phyloP scores from a whole-genome alignment of 2,888 invertebrate genomes.

The Heteromurus nitidus region DNA sequence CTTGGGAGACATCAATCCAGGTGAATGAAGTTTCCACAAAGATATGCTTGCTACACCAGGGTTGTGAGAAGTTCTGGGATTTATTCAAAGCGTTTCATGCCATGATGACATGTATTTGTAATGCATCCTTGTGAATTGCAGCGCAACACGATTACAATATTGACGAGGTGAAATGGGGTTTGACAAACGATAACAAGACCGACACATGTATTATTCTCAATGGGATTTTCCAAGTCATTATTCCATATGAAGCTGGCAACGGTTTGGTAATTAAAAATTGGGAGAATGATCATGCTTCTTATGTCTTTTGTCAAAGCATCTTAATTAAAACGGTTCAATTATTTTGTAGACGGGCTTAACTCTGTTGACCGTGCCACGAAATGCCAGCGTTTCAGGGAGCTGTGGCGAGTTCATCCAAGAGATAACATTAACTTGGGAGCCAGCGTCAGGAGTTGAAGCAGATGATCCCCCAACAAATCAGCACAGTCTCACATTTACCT shows the following conservation, averaged over 20 bases:
- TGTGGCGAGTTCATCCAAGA: slow-evolving; percentile 39
- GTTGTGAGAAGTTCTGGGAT: no score
- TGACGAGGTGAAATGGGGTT: slow-evolving; percentile 53
- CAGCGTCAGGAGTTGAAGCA: slow-evolving; percentile 14
- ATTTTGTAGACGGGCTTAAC: slow-evolving; percentile 37
- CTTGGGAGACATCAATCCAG: not conserved
- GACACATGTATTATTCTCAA: slow-evolving; percentile 53
- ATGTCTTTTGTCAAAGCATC: no score
- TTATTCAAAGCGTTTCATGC: no score
- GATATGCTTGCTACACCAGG: not conserved
- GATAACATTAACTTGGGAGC: slow-evolving; percentile 46
- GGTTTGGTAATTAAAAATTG: slow-evolving; percentile 19
- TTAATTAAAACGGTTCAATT: no score
- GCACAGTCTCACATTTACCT: slow-evolving; percentile 35
- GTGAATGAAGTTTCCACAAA: not conserved
- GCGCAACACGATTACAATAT: slow-evolving; percentile 34
- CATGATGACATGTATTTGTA: no score
- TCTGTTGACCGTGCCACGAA: slow-evolving; percentile 38
- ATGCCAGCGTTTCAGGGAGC: slow-evolving; percentile 42
- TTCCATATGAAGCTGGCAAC: slow-evolving; percentile 33
- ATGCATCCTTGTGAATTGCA: no score
- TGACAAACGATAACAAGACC: slow-evolving; percentile 49
- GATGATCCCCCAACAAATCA: slow-evolving; percentile 30
- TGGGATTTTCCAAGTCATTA: slow-evolving; percentile 49
- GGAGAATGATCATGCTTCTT: no score